Evolutionary conservation across 2,888 invertebrate species (phyloP).

Genomic region (Cecidostiba fungosa): DNA sequence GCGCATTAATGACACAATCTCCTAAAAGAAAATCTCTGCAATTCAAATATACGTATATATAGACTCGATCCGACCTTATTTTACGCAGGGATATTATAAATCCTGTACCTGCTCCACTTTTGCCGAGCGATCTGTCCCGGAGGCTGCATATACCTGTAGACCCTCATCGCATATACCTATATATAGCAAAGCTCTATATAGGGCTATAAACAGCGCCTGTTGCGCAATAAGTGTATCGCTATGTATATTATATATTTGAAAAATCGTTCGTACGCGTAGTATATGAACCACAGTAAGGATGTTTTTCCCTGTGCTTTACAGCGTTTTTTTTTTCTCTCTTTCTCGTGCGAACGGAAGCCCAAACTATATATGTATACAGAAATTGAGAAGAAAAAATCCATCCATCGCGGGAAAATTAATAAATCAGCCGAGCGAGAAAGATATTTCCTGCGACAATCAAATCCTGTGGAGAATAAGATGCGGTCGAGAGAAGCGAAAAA

Average conservation of each 20-base stretch:
- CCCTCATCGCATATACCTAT: no score
- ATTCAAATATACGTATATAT: no score
- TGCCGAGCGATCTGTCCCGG: no score
- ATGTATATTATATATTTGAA: background rate
- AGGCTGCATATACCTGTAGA: background rate
- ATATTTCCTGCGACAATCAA: slow-evolving; percentile 60
- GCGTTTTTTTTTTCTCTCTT: background rate
- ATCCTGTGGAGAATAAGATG: slow-evolving; percentile 40
- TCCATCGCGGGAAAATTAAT: slow-evolving; percentile 37
- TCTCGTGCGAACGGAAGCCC: slow-evolving; percentile 40
- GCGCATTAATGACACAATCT: background rate
- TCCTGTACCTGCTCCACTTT: background rate
- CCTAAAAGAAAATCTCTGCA: no score
- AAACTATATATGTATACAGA: background rate
- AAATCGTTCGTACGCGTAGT: background rate
- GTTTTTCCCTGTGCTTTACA: background rate
- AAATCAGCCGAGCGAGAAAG: slow-evolving; percentile 54
- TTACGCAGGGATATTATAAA: no score
- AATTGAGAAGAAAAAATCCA: slow-evolving; percentile 15
- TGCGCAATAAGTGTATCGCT: background rate
- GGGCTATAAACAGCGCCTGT: background rate
- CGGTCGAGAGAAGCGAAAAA: slow-evolving; percentile 6
- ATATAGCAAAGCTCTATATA: background rate
- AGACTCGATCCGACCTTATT: no score
- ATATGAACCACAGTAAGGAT: background rate